Conservation (phyloP, 92 coral and sea anemone species). For the Heteractis magnifica region DNA sequence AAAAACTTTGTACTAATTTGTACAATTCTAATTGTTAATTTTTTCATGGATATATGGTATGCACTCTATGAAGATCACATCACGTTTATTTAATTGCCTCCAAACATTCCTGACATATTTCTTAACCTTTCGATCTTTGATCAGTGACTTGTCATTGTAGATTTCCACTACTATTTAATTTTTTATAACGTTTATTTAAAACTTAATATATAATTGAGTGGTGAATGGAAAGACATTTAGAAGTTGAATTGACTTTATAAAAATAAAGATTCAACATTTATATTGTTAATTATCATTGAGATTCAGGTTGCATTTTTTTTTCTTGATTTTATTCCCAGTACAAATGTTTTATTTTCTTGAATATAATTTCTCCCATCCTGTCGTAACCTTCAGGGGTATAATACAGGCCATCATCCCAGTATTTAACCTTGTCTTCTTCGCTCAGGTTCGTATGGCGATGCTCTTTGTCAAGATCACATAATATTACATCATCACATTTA, state of each 20-base stretch:
- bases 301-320: background rate
- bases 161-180: background rate
- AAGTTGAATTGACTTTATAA: background rate
- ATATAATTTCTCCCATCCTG: constrained; percentile 74
- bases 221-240: background rate
- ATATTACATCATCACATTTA: constrained; percentile 21
- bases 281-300: background rate
- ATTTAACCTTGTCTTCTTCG: constrained; percentile 46
- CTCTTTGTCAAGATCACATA: constrained; percentile 69
- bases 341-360: constrained; percentile 52
- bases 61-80: too few relatives aligned
- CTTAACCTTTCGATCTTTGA: too few relatives aligned
- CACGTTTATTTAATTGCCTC: too few relatives aligned
- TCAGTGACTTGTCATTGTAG: background rate
- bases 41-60: too few relatives aligned
- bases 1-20: too few relatives aligned
- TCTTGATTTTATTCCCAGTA: background rate
- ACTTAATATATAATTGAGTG: background rate
- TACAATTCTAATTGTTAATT: too few relatives aligned
- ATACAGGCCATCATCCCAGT: constrained; percentile 85
- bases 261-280: background rate
- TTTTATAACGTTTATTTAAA: background rate
- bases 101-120: too few relatives aligned
- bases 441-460: constrained; percentile 56
- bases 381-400: constrained; percentile 77